A percentile compares a stretch with the other conserved stretches of the same genome.
phyloP scores from a whole-genome alignment of 1,140 invertebrate genomes.

The Listronotus bonariensis region DNA sequence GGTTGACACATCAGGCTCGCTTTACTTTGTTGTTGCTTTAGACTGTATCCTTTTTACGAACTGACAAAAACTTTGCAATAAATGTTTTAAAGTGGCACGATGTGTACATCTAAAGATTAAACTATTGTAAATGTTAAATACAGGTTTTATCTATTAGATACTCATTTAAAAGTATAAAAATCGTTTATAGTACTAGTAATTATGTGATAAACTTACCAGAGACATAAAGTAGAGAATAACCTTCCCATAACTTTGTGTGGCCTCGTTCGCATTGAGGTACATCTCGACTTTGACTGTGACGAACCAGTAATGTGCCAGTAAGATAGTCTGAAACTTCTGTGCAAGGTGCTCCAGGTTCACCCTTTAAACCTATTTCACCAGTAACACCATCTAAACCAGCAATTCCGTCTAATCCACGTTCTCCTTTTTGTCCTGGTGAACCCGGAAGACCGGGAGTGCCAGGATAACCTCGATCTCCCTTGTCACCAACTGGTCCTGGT shows the following conservation, averaged over 20 bases:
- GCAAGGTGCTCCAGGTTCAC: conserved; percentile 72
- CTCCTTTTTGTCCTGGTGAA: conserved; percentile 60
- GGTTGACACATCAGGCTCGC: too few relatives aligned
- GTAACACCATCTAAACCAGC: conserved; percentile 65
- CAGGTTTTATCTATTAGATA: too few relatives aligned
- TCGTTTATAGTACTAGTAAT: too few relatives aligned
- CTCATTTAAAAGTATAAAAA: too few relatives aligned
- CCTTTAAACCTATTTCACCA: conserved; percentile 68
- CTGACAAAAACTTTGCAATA: too few relatives aligned
- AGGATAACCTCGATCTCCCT: conserved; percentile 61
- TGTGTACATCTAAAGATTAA: too few relatives aligned
- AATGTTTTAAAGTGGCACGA: too few relatives aligned
- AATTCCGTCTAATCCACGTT: conserved; percentile 64
- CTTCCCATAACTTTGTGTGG: conserved; percentile 90
- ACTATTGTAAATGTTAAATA: too few relatives aligned
- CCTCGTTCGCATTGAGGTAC: conserved; percentile 84
- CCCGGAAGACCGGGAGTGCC: conserved; percentile 58
- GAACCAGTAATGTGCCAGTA: conserved; percentile 87
- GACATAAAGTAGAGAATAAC: conserved; percentile 93
- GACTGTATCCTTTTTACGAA: too few relatives aligned
- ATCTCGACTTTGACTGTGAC: conserved; percentile 85
- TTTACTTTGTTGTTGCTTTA: too few relatives aligned
- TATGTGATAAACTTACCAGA: conserved; percentile 18
- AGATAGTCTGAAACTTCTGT: conserved; percentile 72
- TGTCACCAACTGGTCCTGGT: conserved; percentile 63